Evolutionary conservation across 2,797 vertebrate species (phyloP), one percentile per base, ranked within the genome.

Genomic region (Sardinella longiceps): DNA sequence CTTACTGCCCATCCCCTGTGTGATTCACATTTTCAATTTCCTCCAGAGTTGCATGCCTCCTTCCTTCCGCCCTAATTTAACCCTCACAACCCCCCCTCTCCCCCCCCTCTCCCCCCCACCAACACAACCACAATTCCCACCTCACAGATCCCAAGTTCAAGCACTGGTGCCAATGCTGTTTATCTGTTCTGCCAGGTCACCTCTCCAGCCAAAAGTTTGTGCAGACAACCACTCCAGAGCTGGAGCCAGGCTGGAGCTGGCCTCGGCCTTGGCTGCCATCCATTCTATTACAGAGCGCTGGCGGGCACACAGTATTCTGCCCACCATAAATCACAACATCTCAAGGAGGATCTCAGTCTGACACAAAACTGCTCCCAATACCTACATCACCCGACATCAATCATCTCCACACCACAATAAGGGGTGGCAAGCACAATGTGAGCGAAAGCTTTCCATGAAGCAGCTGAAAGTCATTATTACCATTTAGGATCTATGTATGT

Each of bases 191-290:
- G 88, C 91, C 58, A 11, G 91, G 89, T 87, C 88, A 80, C 0
- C 90, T 90, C 91, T 92, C 91, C 93, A 90, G 92, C 90, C 92
- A 89, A 88, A 92, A 93, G 93, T 89, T 93, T 93, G 94, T 60
- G 89, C 92, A 95, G 94, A 95, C 93, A 89, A 94, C 86, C 90
- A 86, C 94, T 92, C 86, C 60, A 87, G 88, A 87, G 86, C 90
- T 88, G 92, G 94, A 96, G 95, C 95, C 94, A 96, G 95, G 94
- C 94, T 95, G 95, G 92, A 94, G 95, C 92, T 95, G 96, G 95
- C 94, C 95, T 94, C 92, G 93, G 93, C 92, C 92, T 93, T 97
- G 96, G 96, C 96, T 91, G 90, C 81, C 85, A 84, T 94, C 96
- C 96, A 96, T 85, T 92, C 89, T 86, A 92, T 95, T 95, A 96